Percentiles rank a stretch among this genome's conserved stretches.
phyloP scores from a whole-genome alignment of 2,797 vertebrate genomes.

The Liparis tanakae region DNA sequence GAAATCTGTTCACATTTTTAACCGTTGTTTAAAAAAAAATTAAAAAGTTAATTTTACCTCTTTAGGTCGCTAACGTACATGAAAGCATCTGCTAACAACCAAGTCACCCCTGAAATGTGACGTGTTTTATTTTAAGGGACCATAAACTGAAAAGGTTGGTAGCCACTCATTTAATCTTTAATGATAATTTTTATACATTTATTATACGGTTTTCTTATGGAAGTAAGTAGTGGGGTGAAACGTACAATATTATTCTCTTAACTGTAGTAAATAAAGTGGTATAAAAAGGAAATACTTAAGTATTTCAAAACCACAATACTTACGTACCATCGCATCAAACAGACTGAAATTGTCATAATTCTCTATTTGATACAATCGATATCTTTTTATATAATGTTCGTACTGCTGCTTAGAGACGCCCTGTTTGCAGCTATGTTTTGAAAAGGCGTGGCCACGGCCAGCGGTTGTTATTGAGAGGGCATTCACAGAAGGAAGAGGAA shows the following conservation, averaged over 20 bases:
- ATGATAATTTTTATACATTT: not conserved
- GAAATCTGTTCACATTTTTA: not conserved
- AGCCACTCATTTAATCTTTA: not conserved
- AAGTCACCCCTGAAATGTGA: not conserved
- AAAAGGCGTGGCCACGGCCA: conserved; percentile 71
- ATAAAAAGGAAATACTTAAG: not conserved
- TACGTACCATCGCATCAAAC: not conserved
- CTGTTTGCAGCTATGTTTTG: conserved; percentile 73
- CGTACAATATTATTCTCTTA: not conserved
- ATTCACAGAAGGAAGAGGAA: conserved; percentile 79
- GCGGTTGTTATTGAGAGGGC: conserved; percentile 78
- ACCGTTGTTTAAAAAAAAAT: not conserved
- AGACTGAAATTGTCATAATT: not conserved
- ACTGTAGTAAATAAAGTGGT: not conserved
- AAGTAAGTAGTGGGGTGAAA: not conserved
- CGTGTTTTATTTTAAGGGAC: not conserved
- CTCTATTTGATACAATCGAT: not conserved
- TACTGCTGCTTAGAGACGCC: not conserved
- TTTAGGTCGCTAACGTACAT: not conserved
- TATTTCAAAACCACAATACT: not conserved
- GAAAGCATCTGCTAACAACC: conserved; percentile 6
- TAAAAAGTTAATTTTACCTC: not conserved
- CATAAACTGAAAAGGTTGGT: not conserved
- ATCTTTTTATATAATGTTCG: conserved; percentile 23
- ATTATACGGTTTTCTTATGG: not conserved